These are phyloP conservation scores for Hemitrygon akajei DNA, from an alignment of 2,797 vertebrate species.

Conservation along the genomic window DNA sequence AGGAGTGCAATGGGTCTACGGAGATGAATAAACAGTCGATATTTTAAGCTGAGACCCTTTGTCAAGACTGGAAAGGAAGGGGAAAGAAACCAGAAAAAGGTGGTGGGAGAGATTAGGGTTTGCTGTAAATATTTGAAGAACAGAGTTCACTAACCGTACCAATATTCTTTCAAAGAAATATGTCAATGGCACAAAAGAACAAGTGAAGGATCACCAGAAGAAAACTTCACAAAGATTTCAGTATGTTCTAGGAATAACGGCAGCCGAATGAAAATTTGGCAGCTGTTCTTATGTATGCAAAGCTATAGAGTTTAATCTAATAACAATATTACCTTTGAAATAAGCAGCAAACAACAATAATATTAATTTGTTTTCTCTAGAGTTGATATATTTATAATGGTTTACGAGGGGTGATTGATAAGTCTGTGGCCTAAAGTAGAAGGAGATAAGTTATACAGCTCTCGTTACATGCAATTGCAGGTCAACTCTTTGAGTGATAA, in stretches of 20 bases:
- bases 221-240: background rate
- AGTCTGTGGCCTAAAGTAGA: too few species aligned
- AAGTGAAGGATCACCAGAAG: background rate
- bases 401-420: too few species aligned
- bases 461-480: too few species aligned
- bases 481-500: too few species aligned
- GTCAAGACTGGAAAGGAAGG: too few species aligned
- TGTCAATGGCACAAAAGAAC: background rate
- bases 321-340: background rate
- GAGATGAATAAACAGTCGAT: too few species aligned
- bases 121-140: background rate
- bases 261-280: background rate
- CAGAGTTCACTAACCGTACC: background rate
- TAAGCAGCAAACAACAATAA: background rate
- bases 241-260: too few species aligned
- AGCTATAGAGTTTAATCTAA: background rate
- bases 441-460: too few species aligned
- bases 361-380: background rate
- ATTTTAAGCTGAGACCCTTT: too few species aligned
- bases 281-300: background rate
- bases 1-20: too few species aligned
- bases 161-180: background rate
- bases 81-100: too few species aligned
- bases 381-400: background rate
- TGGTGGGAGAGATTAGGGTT: too few species aligned